Conservation (phyloP, 2,797 vertebrate genomes). For the Malurus leucopterus region DNA sequence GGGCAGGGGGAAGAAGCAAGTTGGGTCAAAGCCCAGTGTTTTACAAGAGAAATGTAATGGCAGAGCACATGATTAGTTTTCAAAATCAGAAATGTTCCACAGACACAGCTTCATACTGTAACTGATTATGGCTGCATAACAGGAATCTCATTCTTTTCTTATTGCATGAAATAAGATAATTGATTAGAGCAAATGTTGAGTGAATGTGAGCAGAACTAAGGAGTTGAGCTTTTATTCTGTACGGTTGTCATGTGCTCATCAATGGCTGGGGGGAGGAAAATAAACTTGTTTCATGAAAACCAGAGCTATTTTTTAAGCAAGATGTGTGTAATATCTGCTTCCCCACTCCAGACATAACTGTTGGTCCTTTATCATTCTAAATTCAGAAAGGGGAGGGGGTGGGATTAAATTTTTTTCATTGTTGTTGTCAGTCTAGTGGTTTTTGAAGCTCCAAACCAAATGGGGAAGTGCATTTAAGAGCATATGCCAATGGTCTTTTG, state of each 20-base stretch:
- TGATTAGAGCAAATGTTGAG: slow-evolving; percentile 39
- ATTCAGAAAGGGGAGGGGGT: slow-evolving; percentile 9
- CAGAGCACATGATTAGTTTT: slow-evolving; percentile 16
- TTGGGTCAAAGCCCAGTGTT: slow-evolving; percentile 15
- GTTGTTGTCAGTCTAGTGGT: background rate
- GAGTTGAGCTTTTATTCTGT: slow-evolving; percentile 42
- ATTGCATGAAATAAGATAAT: slow-evolving; percentile 49
- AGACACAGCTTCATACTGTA: slow-evolving; percentile 28
- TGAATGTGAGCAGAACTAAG: slow-evolving; percentile 38
- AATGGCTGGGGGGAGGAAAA: slow-evolving; percentile 29
- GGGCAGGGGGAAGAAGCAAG: background rate
- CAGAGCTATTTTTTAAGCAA: slow-evolving; percentile 32
- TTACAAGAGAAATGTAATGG: slow-evolving; percentile 7
- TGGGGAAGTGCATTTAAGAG: slow-evolving; percentile 4
- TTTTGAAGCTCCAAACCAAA: slow-evolving; percentile 42
- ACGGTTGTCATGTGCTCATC: slow-evolving; percentile 33
- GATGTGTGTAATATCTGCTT: slow-evolving; percentile 31
- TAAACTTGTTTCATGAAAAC: slow-evolving; percentile 55
- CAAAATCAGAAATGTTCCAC: slow-evolving; percentile 31
- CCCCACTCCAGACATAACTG: slow-evolving; percentile 5
- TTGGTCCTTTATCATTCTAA: slow-evolving; percentile 47
- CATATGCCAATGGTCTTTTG: slow-evolving; percentile 8
- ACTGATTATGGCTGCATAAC: slow-evolving; percentile 33
- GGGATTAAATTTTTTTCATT: slow-evolving; percentile 21
- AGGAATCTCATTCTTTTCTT: slow-evolving; percentile 49